phyloP scores from a whole-genome alignment of 2,888 invertebrate genomes.

The Deilephila elpenor region DNA sequence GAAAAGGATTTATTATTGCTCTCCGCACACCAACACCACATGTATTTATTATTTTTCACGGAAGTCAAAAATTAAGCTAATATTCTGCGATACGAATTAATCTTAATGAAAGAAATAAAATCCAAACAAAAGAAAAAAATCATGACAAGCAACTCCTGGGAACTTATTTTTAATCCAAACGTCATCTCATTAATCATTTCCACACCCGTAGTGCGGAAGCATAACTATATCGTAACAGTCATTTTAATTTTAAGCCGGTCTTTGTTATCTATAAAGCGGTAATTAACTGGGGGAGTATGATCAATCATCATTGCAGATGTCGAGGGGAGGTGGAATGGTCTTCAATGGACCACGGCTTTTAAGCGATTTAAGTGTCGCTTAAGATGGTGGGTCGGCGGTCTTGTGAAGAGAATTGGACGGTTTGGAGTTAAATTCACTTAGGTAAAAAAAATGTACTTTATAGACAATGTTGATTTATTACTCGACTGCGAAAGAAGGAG shows the following conservation, averaged over 20 bases:
- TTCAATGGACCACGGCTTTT: conserved; percentile 13
- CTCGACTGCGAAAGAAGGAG: too few relatives aligned
- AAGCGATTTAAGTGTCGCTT: conserved; percentile 16
- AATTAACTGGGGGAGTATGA: conserved; percentile 63
- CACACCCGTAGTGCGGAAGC: conserved; percentile 49
- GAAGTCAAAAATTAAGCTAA: too few relatives aligned
- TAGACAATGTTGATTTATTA: too few relatives aligned
- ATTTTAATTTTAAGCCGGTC: conserved; percentile 51
- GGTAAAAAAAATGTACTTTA: too few relatives aligned
- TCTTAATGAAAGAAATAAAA: neutral
- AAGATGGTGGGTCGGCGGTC: neutral
- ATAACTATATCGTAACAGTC: conserved; percentile 59
- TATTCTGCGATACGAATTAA: too few relatives aligned
- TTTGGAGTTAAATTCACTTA: too few relatives aligned
- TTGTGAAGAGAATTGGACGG: too few relatives aligned
- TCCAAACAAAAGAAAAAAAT: neutral
- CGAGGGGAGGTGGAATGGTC: conserved; percentile 22
- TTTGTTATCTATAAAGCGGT: conserved; percentile 64
- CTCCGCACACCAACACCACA: too few relatives aligned
- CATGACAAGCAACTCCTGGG: neutral
- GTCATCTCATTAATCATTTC: conserved; percentile 60
- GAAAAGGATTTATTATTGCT: too few relatives aligned
- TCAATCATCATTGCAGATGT: conserved; percentile 66
- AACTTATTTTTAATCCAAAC: conserved; percentile 29
- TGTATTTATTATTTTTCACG: too few relatives aligned